Evolutionary conservation across 2,113 vertebrate species (phyloP).

Genomic region (Stercorarius parasiticus): DNA sequence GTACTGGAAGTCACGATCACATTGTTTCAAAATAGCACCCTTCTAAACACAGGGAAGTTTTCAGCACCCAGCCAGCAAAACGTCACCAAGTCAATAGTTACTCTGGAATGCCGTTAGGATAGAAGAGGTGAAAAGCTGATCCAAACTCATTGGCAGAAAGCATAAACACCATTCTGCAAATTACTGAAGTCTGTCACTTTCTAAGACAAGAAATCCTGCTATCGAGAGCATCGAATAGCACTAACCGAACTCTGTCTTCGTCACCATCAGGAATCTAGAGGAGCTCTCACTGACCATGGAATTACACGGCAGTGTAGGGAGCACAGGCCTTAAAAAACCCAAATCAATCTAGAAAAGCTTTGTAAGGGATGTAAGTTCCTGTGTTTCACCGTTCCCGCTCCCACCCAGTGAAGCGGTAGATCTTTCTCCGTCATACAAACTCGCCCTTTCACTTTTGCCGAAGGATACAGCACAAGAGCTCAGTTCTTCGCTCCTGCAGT

Average conservation of each 20-base stretch:
- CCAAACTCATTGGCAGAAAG: not conserved
- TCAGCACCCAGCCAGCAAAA: not conserved
- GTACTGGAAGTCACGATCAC: not conserved
- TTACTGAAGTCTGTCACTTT: not conserved
- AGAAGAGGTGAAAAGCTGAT: not conserved
- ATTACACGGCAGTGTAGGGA: not conserved
- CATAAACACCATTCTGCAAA: not conserved
- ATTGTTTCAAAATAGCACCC: slow-evolving; percentile 4
- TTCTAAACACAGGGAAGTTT: not conserved
- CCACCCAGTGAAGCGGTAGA: not conserved
- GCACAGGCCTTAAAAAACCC: not conserved
- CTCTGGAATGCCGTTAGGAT: not conserved
- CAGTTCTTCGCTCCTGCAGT: not conserved
- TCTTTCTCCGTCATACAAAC: not conserved
- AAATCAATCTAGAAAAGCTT: not conserved
- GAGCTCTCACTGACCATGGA: not conserved
- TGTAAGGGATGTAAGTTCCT: not conserved
- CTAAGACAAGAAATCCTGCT: not conserved
- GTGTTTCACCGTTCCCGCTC: not conserved
- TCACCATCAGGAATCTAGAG: not conserved
- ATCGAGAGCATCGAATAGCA: not conserved
- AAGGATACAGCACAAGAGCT: not conserved
- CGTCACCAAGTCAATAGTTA: not conserved
- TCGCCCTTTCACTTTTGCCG: not conserved
- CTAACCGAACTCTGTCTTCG: not conserved